phyloP scores from a whole-genome alignment of 1,140 invertebrate species.

The Melipona quadrifasciata region DNA sequence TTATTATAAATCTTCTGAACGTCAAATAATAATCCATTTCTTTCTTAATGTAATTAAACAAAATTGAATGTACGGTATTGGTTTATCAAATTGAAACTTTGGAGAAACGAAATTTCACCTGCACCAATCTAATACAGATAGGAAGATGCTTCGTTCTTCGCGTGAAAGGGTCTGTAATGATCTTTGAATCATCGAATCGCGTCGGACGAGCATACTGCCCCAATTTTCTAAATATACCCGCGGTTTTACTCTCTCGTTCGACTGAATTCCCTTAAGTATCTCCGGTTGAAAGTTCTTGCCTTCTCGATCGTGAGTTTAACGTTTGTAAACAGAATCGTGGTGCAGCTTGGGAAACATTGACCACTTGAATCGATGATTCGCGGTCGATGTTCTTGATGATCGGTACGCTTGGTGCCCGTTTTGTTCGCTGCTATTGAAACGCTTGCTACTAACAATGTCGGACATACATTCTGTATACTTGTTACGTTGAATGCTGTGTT shows the following conservation, averaged over 20 bases:
- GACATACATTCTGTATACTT: neutral
- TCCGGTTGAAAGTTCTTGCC: slow-evolving; percentile 75
- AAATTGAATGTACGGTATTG: too few relatives aligned
- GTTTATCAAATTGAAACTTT: too few relatives aligned
- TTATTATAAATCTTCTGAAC: too few relatives aligned
- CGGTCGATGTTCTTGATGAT: neutral
- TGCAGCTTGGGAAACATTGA: slow-evolving; percentile 44
- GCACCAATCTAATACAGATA: neutral
- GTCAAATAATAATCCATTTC: too few relatives aligned
- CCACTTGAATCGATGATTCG: neutral
- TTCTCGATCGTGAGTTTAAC: slow-evolving; percentile 69
- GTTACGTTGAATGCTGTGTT: too few relatives aligned
- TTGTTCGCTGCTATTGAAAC: neutral
- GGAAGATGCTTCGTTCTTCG: neutral
- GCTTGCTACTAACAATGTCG: neutral
- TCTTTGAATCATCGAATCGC: neutral
- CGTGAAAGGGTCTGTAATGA: slow-evolving; percentile 51
- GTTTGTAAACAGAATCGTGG: slow-evolving; percentile 77
- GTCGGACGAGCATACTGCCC: slow-evolving; percentile 69
- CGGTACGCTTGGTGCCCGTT: neutral
- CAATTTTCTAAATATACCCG: slow-evolving; percentile 79
- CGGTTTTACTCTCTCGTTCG: slow-evolving; percentile 61
- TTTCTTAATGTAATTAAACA: too few relatives aligned
- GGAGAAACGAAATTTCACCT: too few relatives aligned
- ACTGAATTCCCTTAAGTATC: slow-evolving; percentile 65